Percentiles rank a stretch among this genome's conserved stretches.
Evolutionary conservation across 2,888 invertebrate species (phyloP).

Genomic region (Sericinus montela): DNA sequence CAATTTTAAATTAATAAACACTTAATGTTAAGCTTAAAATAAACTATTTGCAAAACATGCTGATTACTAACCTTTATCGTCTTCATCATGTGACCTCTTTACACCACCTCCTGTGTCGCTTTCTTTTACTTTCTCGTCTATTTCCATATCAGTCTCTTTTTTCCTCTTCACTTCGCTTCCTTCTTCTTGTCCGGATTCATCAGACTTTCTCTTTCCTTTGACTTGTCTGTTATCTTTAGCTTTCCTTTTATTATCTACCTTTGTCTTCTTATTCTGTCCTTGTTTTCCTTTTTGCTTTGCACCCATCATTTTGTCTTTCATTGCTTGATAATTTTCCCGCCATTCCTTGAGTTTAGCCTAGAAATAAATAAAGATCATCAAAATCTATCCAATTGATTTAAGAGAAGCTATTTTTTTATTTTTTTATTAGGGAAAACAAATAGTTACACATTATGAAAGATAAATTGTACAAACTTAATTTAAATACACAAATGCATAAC

Average conservation of each 20-base stretch:
- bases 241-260: slow-evolving; percentile 47
- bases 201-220: slow-evolving; percentile 51
- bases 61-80: slow-evolving; percentile 21
- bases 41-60: no score
- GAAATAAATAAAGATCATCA: slow-evolving; percentile 18
- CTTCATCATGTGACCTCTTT: slow-evolving; percentile 46
- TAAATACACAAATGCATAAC: no score
- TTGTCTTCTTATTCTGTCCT: slow-evolving; percentile 46
- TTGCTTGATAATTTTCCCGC: slow-evolving; percentile 60
- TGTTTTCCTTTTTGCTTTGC: slow-evolving; percentile 55
- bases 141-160: slow-evolving; percentile 45
- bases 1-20: no score
- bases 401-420: no score
- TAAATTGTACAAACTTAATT: no score
- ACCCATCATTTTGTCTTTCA: slow-evolving; percentile 66
- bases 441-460: no score
- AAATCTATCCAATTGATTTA: no score
- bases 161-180: slow-evolving; percentile 53
- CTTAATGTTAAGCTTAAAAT: no score
- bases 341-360: slow-evolving; percentile 62
- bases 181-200: slow-evolving; percentile 33
- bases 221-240: slow-evolving; percentile 41
- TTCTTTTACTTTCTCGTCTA: slow-evolving; percentile 36
- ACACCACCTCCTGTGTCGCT: slow-evolving; percentile 46
- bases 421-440: no score